Evolutionary conservation across 2,888 invertebrate species (phyloP), one percentile per base, ranked within the genome.

Genomic region (Enchytraeus crypticus): DNA sequence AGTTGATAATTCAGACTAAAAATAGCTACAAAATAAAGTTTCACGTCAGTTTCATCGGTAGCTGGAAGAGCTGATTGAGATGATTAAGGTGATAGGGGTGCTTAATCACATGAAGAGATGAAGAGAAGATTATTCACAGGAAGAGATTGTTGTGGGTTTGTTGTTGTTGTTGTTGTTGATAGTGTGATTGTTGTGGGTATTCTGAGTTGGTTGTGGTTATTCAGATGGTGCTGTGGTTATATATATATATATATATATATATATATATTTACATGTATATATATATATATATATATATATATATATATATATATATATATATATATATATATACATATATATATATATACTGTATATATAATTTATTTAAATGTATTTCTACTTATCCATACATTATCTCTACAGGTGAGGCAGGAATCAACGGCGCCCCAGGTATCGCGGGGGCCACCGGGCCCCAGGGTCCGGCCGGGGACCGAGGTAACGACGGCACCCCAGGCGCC

Each of bases 401-500:
- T 43, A n/a, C 29, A 51, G 57, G 57, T 21, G n/a, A 5, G 8
- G 29, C 38, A 8, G 57, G 57, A 18, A 2, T 47, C 0, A 5
- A 3, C 21, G 57, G 57, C 18, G 29, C 57, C 3, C 46, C 26
- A 47, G 57, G 57, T 21, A 27, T 29, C 38, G n/a, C 46, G 8
- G 66, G 66, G 11, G 45, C 54, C 34, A 4, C 38, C n/a, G 62
- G 66, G 21, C 57, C 29, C n/a, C 29, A 27, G 18, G 66, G 63
- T 21, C 38, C 29, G 30, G 2, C 51, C 23, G 65, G 65, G 27
- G 33, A 47, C 3, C 3, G 23, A 33, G 62, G 62, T 21, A 45
- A 29, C 43, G 38, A 26, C 53, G 62, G 58, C 18, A n/a, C 27
- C 51, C 14, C 49, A 49, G 64, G 45, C 21, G 34, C 26, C 70